A percentile compares a stretch with the other conserved stretches of the same genome.
Evolutionary conservation across 30 jellyfish, hydroid and myxozoan species (phyloP).

Genomic region (Hydractinia echinata): DNA sequence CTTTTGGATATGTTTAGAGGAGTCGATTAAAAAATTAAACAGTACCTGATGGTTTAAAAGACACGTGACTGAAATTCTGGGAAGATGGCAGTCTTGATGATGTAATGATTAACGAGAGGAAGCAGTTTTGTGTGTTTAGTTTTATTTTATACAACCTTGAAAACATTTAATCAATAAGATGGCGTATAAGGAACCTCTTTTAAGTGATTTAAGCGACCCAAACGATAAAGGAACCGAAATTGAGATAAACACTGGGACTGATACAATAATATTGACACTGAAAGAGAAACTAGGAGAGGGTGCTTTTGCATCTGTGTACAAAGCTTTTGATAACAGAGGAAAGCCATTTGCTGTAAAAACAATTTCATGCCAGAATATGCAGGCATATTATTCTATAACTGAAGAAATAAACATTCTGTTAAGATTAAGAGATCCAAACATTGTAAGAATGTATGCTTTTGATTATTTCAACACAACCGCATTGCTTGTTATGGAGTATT

Average conservation of each 20-base stretch:
- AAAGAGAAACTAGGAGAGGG: constrained; percentile 43
- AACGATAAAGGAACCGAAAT: neutral
- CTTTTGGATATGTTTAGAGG: too few relatives aligned
- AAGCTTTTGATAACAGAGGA: constrained; percentile 43
- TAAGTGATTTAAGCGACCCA: too few relatives aligned
- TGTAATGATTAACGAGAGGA: too few relatives aligned
- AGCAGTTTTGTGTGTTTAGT: too few relatives aligned
- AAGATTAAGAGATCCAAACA: constrained; percentile 22
- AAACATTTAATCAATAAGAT: too few relatives aligned
- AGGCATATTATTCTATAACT: constrained; percentile 25
- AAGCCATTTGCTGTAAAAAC: constrained; percentile 36
- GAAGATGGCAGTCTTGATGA: too few relatives aligned
- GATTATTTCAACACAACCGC: constrained; percentile 28
- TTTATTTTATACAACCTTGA: too few relatives aligned
- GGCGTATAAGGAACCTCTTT: too few relatives aligned
- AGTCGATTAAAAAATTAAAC: too few relatives aligned
- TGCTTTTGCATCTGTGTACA: constrained; percentile 52
- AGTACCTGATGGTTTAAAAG: too few relatives aligned
- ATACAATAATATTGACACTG: constrained; percentile 13
- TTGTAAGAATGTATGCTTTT: constrained; percentile 40
- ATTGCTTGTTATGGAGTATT: constrained; percentile 48
- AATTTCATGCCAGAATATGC: neutral
- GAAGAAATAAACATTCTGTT: constrained; percentile 42
- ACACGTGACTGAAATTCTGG: too few relatives aligned
- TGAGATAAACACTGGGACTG: constrained; percentile 7